Base-by-base conservation (phyloP, 2,113 vertebrate genomes). In the Podarcis muralis region DNA sequence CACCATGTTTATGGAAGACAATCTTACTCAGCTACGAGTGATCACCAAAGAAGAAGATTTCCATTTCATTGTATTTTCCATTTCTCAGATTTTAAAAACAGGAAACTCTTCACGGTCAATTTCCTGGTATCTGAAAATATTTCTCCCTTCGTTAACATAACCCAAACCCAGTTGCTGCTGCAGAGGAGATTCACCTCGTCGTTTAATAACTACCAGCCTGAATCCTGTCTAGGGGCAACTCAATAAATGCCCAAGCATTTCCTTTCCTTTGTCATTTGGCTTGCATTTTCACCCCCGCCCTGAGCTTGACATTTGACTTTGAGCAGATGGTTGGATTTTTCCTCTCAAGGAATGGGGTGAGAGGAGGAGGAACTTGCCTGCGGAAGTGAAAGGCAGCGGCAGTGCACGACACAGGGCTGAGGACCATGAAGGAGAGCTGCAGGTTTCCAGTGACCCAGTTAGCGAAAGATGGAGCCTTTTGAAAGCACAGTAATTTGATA, bases 241-340 rank as follows among this genome's bases (percentile, higher is more conserved):
- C 53, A 75, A 40, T 62, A 37, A 76, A 62, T 11, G 5, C 27
- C 35, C 23, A 25, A 32, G 23, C 40, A 69, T 69, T 78, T 86
- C 30, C 30, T 79, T 86, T 23, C 25, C 30, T 79, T 79, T 62
- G 13, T 86, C 30, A 77, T 68, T 69, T 53, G 59, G 40, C 40
- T 62, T 79, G 5, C 40, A 9, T 80, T 22, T 16, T 37, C 20
- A 22, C 57, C 35, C 15, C 37, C 57, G 32, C 30, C 32, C 32
- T 86, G 43, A 86, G 40, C 62, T 57, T 79, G 62, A 79, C 75
- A 68, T 68, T 69, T 86, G 76, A 68, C 76, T 69, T 79, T 53
- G 30, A 69, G 30, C 30, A 79, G 85, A 66, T 6, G n/a, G 37
- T 40, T 57, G 15, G 16, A 62, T 86, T 74, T 75, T 18, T 37